A percentile compares a stretch with the other conserved stretches of the same genome.
phyloP scores from a whole-genome alignment of 2,113 vertebrate genomes.

The Melanerpes aurifrons region DNA sequence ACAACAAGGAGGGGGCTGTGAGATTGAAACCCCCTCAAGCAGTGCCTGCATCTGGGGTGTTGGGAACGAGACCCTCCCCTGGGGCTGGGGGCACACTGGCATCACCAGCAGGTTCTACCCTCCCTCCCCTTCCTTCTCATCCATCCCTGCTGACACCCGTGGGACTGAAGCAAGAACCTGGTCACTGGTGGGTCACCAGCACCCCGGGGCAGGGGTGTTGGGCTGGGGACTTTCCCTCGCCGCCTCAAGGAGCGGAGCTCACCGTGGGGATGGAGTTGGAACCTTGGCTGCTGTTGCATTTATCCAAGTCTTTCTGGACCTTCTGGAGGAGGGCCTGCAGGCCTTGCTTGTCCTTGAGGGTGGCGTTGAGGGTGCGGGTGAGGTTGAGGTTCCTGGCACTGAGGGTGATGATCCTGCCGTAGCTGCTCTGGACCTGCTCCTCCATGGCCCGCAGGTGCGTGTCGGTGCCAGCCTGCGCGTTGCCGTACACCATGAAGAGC shows the following conservation, averaged over 20 bases:
- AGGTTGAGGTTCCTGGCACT: slow-evolving; percentile 68
- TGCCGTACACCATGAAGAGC: slow-evolving; percentile 93
- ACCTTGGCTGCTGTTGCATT: slow-evolving; percentile 64
- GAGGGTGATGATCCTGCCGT: slow-evolving; percentile 61
- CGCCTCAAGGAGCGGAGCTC: rapidly evolving
- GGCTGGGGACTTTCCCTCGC: neutral
- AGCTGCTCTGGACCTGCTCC: slow-evolving; percentile 69
- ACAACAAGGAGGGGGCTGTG: neutral
- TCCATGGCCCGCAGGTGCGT: slow-evolving; percentile 80
- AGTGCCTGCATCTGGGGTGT: neutral
- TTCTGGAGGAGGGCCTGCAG: neutral
- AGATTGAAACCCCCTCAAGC: neutral
- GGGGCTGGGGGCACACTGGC: rapidly evolving
- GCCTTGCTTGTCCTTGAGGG: slow-evolving; percentile 22
- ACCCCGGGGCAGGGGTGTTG: neutral
- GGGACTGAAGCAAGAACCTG: neutral
- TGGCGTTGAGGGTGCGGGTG: slow-evolving; percentile 69
- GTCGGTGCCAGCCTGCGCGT: slow-evolving; percentile 82
- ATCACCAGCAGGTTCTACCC: neutral
- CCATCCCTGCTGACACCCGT: neutral
- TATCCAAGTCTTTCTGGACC: slow-evolving; percentile 51
- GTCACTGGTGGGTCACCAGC: neutral
- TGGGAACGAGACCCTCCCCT: neutral
- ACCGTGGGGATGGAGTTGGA: neutral
- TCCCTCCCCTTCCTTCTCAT: rapidly evolving